These are phyloP conservation scores for Melanogrammus aeglefinus DNA, from an alignment of 2,797 vertebrate species.

Conservation along the genomic window DNA sequence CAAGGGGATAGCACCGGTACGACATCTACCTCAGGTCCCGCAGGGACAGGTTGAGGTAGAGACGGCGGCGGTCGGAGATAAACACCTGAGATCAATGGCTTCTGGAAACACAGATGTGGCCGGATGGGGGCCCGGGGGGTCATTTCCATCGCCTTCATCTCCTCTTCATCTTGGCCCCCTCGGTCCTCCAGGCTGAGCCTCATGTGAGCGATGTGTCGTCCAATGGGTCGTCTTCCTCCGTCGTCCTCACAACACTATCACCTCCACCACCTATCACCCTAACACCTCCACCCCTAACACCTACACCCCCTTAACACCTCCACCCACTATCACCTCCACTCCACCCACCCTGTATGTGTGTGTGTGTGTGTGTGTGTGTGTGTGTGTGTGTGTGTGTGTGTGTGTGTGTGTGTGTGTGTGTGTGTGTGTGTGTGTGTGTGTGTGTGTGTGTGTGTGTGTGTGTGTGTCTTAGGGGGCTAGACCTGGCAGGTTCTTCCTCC, in stretches of 20 bases:
- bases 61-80: constrained; percentile 19
- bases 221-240: constrained; percentile 48
- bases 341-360: no score
- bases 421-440: constrained; percentile 2
- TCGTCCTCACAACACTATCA: constrained; percentile 47
- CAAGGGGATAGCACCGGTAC: no score
- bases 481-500: no score
- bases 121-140: constrained; percentile 53
- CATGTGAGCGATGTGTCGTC: constrained; percentile 55
- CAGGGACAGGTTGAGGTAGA: constrained; percentile 18
- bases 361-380: no score
- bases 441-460: background rate
- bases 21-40: background rate
- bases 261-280: no score
- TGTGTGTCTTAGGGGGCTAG: background rate
- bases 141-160: constrained; percentile 48
- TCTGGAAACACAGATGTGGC: constrained; percentile 63
- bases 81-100: constrained; percentile 15
- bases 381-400: background rate
- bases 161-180: background rate
- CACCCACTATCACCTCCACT: no score
- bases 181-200: constrained; percentile 39
- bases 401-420: constrained; percentile 2
- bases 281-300: no score
- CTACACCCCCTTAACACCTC: no score